Conservation (phyloP, 2,888 invertebrate genomes). For the Leptinotarsa juncta region DNA sequence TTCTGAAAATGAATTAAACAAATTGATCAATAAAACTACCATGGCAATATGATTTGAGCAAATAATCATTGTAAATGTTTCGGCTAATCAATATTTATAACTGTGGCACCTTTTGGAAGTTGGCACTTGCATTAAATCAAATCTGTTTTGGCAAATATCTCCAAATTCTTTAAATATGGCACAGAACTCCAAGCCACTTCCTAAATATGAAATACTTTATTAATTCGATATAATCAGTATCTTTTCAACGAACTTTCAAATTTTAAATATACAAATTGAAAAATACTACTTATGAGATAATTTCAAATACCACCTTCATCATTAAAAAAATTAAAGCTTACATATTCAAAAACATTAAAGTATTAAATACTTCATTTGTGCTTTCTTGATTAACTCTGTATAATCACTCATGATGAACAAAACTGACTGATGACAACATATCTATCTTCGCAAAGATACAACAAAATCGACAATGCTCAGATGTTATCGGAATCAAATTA, state of each 20-base stretch:
- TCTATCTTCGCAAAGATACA: conserved; percentile 19
- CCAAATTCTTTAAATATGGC: not conserved
- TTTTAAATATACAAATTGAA: not conserved
- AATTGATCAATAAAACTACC: not conserved
- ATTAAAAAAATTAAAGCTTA: not conserved
- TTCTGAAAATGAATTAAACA: not conserved
- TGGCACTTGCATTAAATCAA: not conserved
- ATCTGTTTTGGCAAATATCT: not conserved
- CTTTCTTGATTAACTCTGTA: conserved; percentile 39
- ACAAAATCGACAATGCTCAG: conserved; percentile 25
- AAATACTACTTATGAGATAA: not conserved
- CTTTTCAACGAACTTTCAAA: not conserved
- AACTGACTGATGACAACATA: conserved; percentile 27
- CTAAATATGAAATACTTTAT: no score
- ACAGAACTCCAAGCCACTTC: not conserved
- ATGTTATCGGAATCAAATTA: conserved; percentile 17
- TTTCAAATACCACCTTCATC: not conserved
- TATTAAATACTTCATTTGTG: conserved; percentile 1
- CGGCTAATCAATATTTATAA: not conserved
- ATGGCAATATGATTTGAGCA: not conserved
- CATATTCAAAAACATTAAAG: not conserved
- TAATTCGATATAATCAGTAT: not conserved
- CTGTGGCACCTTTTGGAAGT: not conserved
- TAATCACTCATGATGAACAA: conserved; percentile 42
- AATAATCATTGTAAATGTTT: not conserved